Evolutionary conservation across 2,888 invertebrate genomes (phyloP).

Genomic region (Drosophila falleni): DNA sequence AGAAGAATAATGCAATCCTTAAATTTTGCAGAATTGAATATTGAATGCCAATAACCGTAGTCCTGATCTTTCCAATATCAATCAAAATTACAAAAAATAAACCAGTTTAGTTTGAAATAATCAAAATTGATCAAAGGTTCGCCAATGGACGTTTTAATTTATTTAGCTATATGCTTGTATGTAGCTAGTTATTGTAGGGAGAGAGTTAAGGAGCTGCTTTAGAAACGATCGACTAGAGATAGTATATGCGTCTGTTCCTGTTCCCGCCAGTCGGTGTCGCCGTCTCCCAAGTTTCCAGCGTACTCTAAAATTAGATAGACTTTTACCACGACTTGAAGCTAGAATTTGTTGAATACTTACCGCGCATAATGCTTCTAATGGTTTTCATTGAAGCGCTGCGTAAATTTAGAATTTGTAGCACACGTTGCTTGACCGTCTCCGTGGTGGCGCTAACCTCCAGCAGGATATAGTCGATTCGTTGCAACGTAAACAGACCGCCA

Average conservation of each 20-base stretch:
- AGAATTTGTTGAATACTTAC: constrained; percentile 85
- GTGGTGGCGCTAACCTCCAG: constrained; percentile 91
- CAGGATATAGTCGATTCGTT: constrained; percentile 96
- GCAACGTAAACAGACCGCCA: constrained; percentile 97
- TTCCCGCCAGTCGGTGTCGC: constrained; percentile 91
- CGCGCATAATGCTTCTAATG: constrained; percentile 96
- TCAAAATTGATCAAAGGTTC: constrained; percentile 21
- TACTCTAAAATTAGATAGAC: constrained; percentile 89
- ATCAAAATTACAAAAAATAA: constrained; percentile 7
- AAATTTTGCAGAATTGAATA: neutral
- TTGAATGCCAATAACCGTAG: neutral
- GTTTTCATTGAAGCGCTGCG: constrained; percentile 96
- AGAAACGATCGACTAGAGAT: constrained; percentile 97
- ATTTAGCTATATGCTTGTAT: constrained; percentile 34
- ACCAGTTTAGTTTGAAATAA: constrained; percentile 12
- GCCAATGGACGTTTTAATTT: constrained; percentile 34
- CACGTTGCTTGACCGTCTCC: constrained; percentile 92
- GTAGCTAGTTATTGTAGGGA: constrained; percentile 25
- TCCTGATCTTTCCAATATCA: neutral
- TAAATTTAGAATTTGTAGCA: constrained; percentile 94
- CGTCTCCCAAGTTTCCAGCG: constrained; percentile 97
- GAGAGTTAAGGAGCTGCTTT: constrained; percentile 76
- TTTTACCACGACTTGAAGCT: neutral
- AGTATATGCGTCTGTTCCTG: constrained; percentile 96
- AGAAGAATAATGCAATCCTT: neutral